These are phyloP conservation scores for Euleptes europaea DNA, from an alignment of 2,113 vertebrate genomes.

Conservation along the genomic window DNA sequence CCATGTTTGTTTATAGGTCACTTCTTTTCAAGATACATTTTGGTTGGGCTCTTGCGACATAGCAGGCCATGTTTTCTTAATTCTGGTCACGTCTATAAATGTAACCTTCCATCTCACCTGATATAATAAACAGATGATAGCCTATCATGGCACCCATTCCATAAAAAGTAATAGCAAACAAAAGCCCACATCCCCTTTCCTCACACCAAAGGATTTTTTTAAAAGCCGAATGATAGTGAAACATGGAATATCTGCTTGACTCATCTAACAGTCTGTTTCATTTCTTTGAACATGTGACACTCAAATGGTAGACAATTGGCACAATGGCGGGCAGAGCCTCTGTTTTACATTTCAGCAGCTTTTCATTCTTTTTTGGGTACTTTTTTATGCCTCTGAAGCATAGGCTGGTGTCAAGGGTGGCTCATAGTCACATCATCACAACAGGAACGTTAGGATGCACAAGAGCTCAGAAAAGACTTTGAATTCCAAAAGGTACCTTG, in stretches of 20 bases:
- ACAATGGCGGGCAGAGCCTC: constrained; percentile 2
- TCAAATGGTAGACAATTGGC: constrained; percentile 12
- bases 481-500: neutral
- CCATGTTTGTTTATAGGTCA: neutral
- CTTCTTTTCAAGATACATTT: neutral
- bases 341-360: neutral
- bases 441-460: neutral
- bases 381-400: neutral
- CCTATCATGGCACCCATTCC: constrained; percentile 5
- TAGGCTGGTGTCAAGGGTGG: neutral
- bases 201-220: constrained; percentile 18
- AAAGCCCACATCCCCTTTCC: constrained; percentile 39
- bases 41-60: accelerated
- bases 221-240: neutral
- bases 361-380: constrained; percentile 30
- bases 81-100: constrained; percentile 10
- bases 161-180: constrained; percentile 32
- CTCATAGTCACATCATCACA: accelerated
- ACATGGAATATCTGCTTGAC: constrained; percentile 34
- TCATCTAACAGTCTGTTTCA: neutral
- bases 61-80: accelerated
- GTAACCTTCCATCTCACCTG: neutral
- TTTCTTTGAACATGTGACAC: constrained; percentile 16
- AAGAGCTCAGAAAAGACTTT: accelerated
- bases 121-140: neutral